Conservation (phyloP, 2,113 vertebrate genomes). For the Macroglossus sobrinus region DNA sequence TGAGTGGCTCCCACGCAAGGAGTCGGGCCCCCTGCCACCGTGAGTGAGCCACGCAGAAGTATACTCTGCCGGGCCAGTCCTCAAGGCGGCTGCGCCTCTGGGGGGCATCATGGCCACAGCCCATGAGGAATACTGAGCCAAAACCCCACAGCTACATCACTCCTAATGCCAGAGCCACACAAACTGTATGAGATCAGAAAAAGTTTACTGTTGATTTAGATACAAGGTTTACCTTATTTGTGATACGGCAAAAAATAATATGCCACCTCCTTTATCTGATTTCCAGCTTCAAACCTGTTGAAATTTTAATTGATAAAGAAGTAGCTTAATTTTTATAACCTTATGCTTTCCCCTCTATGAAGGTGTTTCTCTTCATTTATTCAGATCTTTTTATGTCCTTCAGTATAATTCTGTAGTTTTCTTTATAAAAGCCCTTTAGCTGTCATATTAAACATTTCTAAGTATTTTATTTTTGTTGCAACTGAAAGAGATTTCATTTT, state of each 20-base stretch:
- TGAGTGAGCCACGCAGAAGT: neutral
- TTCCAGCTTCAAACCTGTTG: neutral
- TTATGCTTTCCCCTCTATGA: neutral
- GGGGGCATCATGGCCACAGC: too few relatives aligned
- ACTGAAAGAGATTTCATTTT: constrained; percentile 2
- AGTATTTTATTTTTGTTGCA: constrained; percentile 35
- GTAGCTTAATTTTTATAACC: neutral
- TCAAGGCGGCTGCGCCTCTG: neutral
- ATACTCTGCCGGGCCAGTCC: neutral
- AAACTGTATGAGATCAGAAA: neutral
- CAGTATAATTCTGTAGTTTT: constrained; percentile 11
- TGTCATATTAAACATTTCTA: constrained; percentile 23
- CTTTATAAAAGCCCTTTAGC: neutral
- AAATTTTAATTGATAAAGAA: constrained; percentile 2
- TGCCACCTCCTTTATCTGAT: neutral
- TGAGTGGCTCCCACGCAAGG: neutral
- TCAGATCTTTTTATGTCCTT: constrained; percentile 2
- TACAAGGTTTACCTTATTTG: neutral
- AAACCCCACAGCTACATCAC: neutral
- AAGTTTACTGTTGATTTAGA: neutral
- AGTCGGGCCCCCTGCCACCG: neutral
- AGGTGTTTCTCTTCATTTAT: neutral
- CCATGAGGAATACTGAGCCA: neutral
- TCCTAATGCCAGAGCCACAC: neutral
- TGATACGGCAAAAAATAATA: neutral